Evolutionary conservation across 2,113 vertebrate genomes (phyloP).

Genomic region (Girardinichthys multiradiatus): DNA sequence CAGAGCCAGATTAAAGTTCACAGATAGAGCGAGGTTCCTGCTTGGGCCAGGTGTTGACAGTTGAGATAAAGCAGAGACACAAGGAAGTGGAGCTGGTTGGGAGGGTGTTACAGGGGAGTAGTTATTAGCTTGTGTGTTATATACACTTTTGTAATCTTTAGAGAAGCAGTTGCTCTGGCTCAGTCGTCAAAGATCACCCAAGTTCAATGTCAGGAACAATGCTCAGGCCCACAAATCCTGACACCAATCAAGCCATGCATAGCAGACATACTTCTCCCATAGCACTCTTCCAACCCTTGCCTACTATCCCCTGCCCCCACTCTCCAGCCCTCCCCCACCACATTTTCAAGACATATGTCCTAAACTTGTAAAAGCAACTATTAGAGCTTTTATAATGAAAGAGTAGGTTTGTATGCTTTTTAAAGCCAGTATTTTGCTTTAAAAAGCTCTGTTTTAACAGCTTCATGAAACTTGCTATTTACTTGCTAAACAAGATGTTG

Average conservation of each 20-base stretch:
- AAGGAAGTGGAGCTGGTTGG: constrained; percentile 69
- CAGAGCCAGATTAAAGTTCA: constrained; percentile 80
- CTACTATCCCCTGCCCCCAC: constrained; percentile 36
- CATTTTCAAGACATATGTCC: constrained; percentile 54
- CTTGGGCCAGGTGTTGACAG: constrained; percentile 81
- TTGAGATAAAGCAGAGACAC: constrained; percentile 78
- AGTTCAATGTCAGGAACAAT: constrained; percentile 82
- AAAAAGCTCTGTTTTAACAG: not conserved
- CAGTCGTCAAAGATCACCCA: constrained; percentile 56
- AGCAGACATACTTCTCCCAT: constrained; percentile 76
- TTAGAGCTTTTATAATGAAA: constrained; percentile 30
- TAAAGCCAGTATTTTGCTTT: not conserved
- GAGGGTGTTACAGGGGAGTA: constrained; percentile 49
- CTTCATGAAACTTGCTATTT: constrained; percentile 8
- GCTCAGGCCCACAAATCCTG: constrained; percentile 69
- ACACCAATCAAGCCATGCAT: constrained; percentile 71
- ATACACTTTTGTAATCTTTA: constrained; percentile 58
- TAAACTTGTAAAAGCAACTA: constrained; percentile 58
- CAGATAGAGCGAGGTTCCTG: constrained; percentile 81
- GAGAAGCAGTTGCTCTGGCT: constrained; percentile 29
- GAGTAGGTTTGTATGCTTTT: constrained; percentile 10
- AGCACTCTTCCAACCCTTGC: constrained; percentile 59
- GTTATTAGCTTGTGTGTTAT: constrained; percentile 61
- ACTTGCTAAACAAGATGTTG: constrained; percentile 39
- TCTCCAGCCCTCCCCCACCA: constrained; percentile 33